These are phyloP conservation scores for Rotaria sp. DNA, from an alignment of 2,888 invertebrate genomes.

Conservation along the genomic window DNA sequence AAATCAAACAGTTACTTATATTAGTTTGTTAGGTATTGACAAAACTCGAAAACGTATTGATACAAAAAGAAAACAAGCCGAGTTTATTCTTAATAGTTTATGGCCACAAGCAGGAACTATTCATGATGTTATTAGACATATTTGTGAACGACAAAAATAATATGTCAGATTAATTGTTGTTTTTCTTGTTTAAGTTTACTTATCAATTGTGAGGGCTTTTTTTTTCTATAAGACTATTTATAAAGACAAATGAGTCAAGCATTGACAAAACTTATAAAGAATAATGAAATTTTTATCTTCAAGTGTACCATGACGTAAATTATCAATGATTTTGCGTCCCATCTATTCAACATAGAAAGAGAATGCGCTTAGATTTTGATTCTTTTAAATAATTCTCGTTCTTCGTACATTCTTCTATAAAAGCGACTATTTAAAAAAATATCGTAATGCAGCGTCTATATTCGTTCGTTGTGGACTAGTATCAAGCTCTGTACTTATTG, in stretches of 20 bases:
- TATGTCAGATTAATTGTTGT: not conserved
- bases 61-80: not conserved
- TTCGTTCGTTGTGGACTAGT: too few relatives aligned
- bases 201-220: not conserved
- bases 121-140: not conserved
- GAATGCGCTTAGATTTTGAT: too few relatives aligned
- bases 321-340: too few relatives aligned
- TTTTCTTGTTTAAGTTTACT: not conserved
- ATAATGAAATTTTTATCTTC: too few relatives aligned
- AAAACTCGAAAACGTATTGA: not conserved
- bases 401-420: too few relatives aligned
- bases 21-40: not conserved
- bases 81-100: not conserved
- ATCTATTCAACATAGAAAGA: too few relatives aligned
- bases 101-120: conserved; percentile 10
- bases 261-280: not conserved
- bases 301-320: too few relatives aligned
- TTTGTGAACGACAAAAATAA: not conserved
- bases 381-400: too few relatives aligned
- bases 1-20: not conserved
- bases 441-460: too few relatives aligned
- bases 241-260: not conserved
- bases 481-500: too few relatives aligned
- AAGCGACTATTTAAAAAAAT: too few relatives aligned
- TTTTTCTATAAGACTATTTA: not conserved